Evolutionary conservation across 2,797 vertebrate genomes (phyloP).

Genomic region (Cyprinodon diabolis): DNA sequence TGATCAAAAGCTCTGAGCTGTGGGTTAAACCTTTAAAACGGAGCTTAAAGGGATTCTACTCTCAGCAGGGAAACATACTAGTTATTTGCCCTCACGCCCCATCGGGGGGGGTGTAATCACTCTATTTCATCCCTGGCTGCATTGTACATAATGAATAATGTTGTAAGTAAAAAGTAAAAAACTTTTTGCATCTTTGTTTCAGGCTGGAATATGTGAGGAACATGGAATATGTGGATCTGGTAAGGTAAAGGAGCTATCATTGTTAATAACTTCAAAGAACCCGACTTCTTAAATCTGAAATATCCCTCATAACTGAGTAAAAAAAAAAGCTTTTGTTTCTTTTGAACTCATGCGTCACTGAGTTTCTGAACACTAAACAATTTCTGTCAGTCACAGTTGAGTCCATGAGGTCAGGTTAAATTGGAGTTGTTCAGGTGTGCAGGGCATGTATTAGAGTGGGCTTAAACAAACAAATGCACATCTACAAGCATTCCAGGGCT

Average conservation of each 20-base stretch:
- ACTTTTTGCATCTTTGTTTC: not conserved
- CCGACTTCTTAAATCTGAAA: not conserved
- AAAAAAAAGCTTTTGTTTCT: not conserved
- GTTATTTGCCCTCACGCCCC: conserved; percentile 48
- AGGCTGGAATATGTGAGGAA: not conserved
- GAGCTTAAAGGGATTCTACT: conserved; percentile 53
- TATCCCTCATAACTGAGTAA: not conserved
- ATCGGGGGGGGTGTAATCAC: conserved; percentile 43
- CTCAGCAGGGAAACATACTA: conserved; percentile 43
- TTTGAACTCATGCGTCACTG: not conserved
- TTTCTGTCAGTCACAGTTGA: not conserved
- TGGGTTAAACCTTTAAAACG: conserved; percentile 56
- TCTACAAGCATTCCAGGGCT: conserved; percentile 24
- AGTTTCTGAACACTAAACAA: not conserved
- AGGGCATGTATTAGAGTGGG: conserved; percentile 13
- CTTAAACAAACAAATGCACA: conserved; percentile 36
- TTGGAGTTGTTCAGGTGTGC: conserved; percentile 31
- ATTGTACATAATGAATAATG: not conserved
- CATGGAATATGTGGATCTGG: not conserved
- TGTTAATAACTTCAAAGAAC: not conserved
- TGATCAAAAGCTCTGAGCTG: conserved; percentile 55
- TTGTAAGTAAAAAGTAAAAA: not conserved
- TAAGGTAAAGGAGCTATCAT: not conserved
- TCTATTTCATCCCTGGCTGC: not conserved
- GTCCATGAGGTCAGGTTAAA: conserved; percentile 10